These are phyloP conservation scores for Tenodera sinensis DNA, from an alignment of 2,888 invertebrate genomes.

Conservation along the genomic window DNA sequence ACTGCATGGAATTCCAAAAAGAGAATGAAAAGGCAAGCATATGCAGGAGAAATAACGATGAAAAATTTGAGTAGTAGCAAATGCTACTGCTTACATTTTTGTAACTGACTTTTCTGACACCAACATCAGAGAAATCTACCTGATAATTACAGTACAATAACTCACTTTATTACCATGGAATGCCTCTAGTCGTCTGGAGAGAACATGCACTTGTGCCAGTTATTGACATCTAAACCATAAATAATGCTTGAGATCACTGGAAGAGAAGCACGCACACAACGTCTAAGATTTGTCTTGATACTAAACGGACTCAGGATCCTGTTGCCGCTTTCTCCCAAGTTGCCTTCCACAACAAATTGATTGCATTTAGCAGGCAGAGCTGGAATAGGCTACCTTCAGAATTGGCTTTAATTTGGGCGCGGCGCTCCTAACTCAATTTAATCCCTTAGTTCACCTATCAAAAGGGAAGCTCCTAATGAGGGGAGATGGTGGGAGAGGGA, in stretches of 20 bases:
- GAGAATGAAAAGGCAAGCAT: too few species aligned
- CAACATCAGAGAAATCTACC: too few species aligned
- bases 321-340: slow-evolving; percentile 23
- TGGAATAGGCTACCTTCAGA: slow-evolving; percentile 31
- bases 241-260: too few species aligned
- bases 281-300: not conserved
- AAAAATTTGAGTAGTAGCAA: too few species aligned
- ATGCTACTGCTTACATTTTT: too few species aligned
- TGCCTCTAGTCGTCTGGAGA: too few species aligned
- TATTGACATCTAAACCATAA: too few species aligned
- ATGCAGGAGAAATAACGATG: too few species aligned
- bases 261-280: not conserved
- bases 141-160: too few species aligned
- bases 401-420: slow-evolving; percentile 33
- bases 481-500: slow-evolving; percentile 14
- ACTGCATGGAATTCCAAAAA: too few species aligned
- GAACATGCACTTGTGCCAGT: not conserved
- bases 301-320: not conserved
- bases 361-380: slow-evolving; percentile 31
- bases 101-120: too few species aligned
- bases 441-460: slow-evolving; percentile 33
- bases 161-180: too few species aligned
- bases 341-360: slow-evolving; percentile 28
- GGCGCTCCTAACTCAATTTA: slow-evolving; percentile 33
- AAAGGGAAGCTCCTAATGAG: slow-evolving; percentile 32